These are phyloP conservation scores for Dryobota labecula DNA, from an alignment of 2,888 invertebrate species.

Conservation along the genomic window DNA sequence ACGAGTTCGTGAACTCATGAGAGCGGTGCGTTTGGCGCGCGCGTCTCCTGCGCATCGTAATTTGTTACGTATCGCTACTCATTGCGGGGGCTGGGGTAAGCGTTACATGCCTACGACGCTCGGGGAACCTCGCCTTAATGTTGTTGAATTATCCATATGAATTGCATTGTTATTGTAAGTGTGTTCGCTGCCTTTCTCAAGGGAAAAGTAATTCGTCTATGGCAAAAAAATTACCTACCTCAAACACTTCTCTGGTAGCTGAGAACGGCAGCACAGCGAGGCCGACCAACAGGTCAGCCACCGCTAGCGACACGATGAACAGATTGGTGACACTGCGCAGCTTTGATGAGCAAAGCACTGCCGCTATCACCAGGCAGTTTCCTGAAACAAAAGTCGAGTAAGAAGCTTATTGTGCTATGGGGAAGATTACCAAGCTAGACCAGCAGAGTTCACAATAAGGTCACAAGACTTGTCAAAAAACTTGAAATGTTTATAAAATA, in stretches of 20 bases:
- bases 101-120: too few species aligned
- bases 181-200: not conserved
- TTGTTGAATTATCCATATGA: not conserved
- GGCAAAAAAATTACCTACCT: conserved; percentile 91
- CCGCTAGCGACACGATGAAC: conserved; percentile 98
- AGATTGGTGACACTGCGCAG: conserved; percentile 98
- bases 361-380: conserved; percentile 97
- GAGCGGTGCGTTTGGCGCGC: too few species aligned
- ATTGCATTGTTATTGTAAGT: not conserved
- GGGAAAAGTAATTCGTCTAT: not conserved
- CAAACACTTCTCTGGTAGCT: conserved; percentile 97
- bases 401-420: not conserved
- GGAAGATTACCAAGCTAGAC: not conserved
- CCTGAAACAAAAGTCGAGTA: conserved; percentile 72
- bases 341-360: conserved; percentile 97
- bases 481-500: not conserved
- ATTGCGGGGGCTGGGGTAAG: too few species aligned
- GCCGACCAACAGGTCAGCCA: conserved; percentile 98
- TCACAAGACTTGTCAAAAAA: not conserved
- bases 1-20: too few species aligned
- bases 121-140: too few species aligned
- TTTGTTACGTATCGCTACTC: too few species aligned
- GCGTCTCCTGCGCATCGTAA: too few species aligned
- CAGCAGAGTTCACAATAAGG: too few species aligned
- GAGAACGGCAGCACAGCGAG: conserved; percentile 98